phyloP scores from a whole-genome alignment of 2,888 invertebrate genomes.

The Oscheius onirici region DNA sequence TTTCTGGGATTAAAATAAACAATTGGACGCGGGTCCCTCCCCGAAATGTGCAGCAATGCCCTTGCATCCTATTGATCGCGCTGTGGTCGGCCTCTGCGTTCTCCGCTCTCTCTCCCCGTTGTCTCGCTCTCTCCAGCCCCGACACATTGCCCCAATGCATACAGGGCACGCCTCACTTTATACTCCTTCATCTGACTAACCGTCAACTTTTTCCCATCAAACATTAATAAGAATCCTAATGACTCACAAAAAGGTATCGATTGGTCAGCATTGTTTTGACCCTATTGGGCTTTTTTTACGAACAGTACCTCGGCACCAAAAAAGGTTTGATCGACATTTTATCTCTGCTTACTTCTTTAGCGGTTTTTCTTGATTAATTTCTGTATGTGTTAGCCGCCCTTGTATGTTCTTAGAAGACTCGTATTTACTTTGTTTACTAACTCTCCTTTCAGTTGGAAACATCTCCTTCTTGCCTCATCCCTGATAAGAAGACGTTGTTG shows the following conservation, averaged over 20 bases:
- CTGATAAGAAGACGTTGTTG: no score
- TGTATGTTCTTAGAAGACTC: no score
- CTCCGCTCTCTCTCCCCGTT: constrained; percentile 15
- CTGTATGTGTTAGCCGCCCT: no score
- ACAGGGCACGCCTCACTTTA: constrained; percentile 26
- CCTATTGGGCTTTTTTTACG: no score
- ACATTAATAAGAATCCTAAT: background rate
- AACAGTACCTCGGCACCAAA: no score
- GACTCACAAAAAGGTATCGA: background rate
- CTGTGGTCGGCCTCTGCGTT: constrained; percentile 16
- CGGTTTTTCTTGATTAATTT: no score
- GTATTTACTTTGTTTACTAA: no score
- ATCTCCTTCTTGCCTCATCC: no score
- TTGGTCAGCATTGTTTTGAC: background rate
- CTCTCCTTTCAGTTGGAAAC: no score
- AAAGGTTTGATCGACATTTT: no score
- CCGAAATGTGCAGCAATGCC: constrained; percentile 29
- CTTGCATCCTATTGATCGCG: constrained; percentile 27
- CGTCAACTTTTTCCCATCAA: background rate
- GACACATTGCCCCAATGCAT: constrained; percentile 28
- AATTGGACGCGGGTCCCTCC: constrained; percentile 8
- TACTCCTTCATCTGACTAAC: constrained; percentile 5
- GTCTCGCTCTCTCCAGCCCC: constrained; percentile 3
- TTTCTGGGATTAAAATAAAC: constrained; percentile 32
- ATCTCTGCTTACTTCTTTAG: no score